These are phyloP conservation scores for Oncorhynchus kisutch DNA, from an alignment of 2,113 vertebrate species.

Conservation along the genomic window DNA sequence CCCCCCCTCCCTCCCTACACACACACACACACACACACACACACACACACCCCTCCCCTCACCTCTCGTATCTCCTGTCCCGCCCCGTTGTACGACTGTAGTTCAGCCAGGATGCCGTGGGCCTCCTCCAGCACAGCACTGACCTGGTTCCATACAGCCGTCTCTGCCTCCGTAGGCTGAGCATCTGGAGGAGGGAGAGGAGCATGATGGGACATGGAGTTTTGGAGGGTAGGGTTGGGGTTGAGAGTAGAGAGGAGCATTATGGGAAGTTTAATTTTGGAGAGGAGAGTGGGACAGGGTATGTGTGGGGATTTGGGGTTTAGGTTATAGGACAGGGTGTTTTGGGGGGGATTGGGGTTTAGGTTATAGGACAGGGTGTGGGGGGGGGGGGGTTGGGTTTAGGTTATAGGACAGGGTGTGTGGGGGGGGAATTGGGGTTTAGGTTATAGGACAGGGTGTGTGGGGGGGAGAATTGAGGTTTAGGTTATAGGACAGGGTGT, in stretches of 20 bases:
- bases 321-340: neutral
- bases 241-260: too few species aligned
- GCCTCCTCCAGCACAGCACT: conserved; percentile 90
- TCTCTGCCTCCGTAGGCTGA: conserved; percentile 91
- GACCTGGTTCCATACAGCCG: conserved; percentile 91
- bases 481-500: too few species aligned
- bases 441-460: neutral
- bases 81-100: conserved; percentile 89
- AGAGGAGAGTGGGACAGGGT: neutral
- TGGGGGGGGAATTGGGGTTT: too few species aligned
- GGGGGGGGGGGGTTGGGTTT: neutral
- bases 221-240: neutral
- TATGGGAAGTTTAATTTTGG: too few species aligned
- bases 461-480: too few species aligned
- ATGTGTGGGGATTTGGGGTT: neutral
- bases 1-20: too few species aligned
- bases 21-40: too few species aligned
- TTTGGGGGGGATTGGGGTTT: too few species aligned
- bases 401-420: neutral
- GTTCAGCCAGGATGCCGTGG: conserved; percentile 84
- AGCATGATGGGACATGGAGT: neutral
- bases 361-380: too few species aligned
- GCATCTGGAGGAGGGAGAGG: conserved; percentile 74
- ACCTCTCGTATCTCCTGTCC: conserved; percentile 84
- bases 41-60: too few species aligned